Conservation (phyloP, 2,113 vertebrate species). For the Ascaphus truei region DNA sequence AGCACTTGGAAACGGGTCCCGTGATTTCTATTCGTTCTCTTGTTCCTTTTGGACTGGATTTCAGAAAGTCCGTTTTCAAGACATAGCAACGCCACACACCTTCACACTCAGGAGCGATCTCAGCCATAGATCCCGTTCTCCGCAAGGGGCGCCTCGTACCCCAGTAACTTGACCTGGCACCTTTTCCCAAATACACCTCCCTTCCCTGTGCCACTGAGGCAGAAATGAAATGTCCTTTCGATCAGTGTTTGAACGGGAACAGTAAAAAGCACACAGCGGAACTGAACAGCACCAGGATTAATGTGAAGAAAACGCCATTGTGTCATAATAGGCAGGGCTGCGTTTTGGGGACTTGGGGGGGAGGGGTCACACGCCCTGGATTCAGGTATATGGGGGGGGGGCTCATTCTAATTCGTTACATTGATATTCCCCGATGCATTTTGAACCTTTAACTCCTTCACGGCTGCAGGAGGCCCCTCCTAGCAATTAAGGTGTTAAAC, state of each 20-base stretch:
- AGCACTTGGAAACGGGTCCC: conserved; percentile 29
- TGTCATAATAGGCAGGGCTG: background rate
- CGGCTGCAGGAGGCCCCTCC: too few relatives aligned
- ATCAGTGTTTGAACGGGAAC: background rate
- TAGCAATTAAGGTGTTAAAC: too few relatives aligned
- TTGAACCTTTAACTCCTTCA: background rate
- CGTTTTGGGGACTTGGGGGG: background rate
- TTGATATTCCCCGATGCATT: background rate
- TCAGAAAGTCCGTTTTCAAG: conserved; percentile 4
- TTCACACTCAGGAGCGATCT: conserved; percentile 13
- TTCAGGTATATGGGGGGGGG: background rate
- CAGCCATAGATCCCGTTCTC: background rate
- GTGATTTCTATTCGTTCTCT: background rate
- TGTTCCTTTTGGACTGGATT: background rate
- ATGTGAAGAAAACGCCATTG: background rate
- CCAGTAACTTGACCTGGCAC: background rate
- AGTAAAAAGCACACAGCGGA: conserved; percentile 14
- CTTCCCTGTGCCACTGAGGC: background rate
- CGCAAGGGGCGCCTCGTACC: background rate
- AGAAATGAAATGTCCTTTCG: background rate
- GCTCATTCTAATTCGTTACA: conserved; percentile 15
- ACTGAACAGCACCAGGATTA: background rate
- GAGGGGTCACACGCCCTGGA: background rate
- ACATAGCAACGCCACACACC: background rate
- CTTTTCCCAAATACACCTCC: background rate